Evolutionary conservation across 2,888 invertebrate species (phyloP), one percentile per base, ranked within the genome.

Genomic region (Drosophila picticornis): DNA sequence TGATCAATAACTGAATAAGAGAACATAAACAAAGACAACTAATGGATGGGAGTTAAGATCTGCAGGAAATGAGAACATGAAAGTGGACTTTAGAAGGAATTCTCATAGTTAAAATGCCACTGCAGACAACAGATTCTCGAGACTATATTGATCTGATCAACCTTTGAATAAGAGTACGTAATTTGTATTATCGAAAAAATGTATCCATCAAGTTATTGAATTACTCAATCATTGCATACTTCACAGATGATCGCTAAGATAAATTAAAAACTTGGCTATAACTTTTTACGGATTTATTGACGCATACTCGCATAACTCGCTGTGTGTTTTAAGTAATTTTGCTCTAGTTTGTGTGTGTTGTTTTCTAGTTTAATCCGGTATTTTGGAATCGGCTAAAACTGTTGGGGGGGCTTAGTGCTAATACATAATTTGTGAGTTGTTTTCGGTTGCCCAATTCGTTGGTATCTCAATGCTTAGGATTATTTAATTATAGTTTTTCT

Each of bases 211-310:
- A 34, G 34, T 13, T 43, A 43, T 22, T 43, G 40, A 22, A 43
- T 11, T 0, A 22, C 43, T 22, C 11, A 43, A 22, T 43, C 5
- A 11, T 1, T 22, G 5, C 2, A 2, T 22, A 22, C 13, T 46
- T 46, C 13, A 16, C 7, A 5, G 16, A 25, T 25, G 9, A 46
- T 25, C 46, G 4, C 16, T 0, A 25, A 25, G 4, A 16, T 9
- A 46, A 46, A 46, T 25, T 2, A 62, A 55, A 73, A 60, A 58
- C 2, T 62, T 31, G 19, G 22, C 56, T 22, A 19, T 46, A 38
- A 59, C 59, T 63, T 55, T 75, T 55, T 57, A 66, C 55, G 65
- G 59, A 70, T 85, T 85, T 85, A 85, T 85, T 90, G 82, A 84
- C 75, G 87, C 84, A 81, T 84, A 77, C 70, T 46, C 46, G 46